A percentile compares a stretch with the other conserved stretches of the same genome.
phyloP scores from a whole-genome alignment of 2,113 vertebrate genomes.

The Solenodon paradoxus region DNA sequence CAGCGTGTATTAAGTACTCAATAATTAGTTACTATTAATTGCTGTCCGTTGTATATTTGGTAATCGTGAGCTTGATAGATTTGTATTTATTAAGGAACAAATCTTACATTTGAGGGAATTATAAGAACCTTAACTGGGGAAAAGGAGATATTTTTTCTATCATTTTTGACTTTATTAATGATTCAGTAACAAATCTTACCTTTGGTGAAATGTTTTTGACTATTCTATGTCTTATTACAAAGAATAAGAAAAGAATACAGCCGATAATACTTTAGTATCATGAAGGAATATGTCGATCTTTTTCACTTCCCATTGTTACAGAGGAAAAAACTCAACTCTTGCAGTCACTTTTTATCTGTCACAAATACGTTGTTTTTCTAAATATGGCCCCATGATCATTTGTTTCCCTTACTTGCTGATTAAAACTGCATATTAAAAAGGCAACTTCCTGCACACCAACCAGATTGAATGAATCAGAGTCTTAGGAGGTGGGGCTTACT shows the following conservation, averaged over 20 bases:
- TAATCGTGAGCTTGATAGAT: background rate
- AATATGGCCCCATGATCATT: background rate
- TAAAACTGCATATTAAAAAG: background rate
- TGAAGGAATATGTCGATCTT: background rate
- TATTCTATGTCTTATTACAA: background rate
- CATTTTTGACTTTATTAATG: background rate
- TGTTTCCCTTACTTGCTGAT: background rate
- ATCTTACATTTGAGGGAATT: background rate
- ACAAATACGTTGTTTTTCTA: slow-evolving; percentile 10
- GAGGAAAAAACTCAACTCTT: background rate
- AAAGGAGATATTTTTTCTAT: background rate
- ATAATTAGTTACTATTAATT: background rate
- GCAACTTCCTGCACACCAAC: background rate
- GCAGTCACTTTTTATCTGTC: background rate
- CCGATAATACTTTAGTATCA: background rate
- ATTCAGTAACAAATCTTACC: background rate
- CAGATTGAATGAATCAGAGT: slow-evolving; percentile 7
- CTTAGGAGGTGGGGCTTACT: background rate
- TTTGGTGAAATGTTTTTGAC: background rate
- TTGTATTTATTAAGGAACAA: background rate
- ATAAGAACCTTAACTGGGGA: background rate
- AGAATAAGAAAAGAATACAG: background rate
- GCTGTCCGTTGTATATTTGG: background rate
- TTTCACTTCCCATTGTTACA: background rate
- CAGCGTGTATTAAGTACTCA: background rate